Evolutionary conservation across 2,888 invertebrate genomes (phyloP), one percentile per base, ranked within the genome.

Genomic region (Cynaeus angustus): DNA sequence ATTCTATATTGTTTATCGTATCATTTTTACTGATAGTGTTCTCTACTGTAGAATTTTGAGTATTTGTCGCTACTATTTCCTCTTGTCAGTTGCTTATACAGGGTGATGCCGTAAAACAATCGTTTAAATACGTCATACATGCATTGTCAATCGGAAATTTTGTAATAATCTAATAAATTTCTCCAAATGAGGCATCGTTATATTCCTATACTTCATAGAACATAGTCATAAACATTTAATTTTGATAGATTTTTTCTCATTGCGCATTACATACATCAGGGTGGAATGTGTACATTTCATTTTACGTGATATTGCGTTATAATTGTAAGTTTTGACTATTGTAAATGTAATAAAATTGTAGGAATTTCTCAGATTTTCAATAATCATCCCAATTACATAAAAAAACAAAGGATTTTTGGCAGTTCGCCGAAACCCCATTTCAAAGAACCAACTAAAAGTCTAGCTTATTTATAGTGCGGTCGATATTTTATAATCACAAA

Each of bases 311-410:
- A 64, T 64, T 62, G 58, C 64, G 64, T 67, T 71, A 37, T 66
- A 66, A 70, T 38, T 70, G 71, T 71, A 71, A 67, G 64, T 71
- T 71, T 71, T 67, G 58, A 70, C 67, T 71, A 71, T 67, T 71
- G 67, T 71, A 71, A 71, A 64, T 71, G 71, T 71, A 71, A 71
- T 70, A 71, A 71, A 70, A 71, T 67, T 71, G 71, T 71, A 71
- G 68, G 16, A 69, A 64, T 69, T 69, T 69, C 45, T 30, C 13
- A 3, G 12, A 48, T 12, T 62, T 62, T 62, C 16, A 64, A 48
- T 56, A 14, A 26, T 38, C 8, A 33, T 56, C 43, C 21, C 37
- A 7, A 4, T 21, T 21, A 8, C 16, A 10, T 12, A 43, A 43
- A 41, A 41, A 43, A 43, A 13, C 43, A 12, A 43, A n/a, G 12